Conservation (phyloP, 53 echinoderm and acorn worm genomes). For the Stichopus horrens region DNA sequence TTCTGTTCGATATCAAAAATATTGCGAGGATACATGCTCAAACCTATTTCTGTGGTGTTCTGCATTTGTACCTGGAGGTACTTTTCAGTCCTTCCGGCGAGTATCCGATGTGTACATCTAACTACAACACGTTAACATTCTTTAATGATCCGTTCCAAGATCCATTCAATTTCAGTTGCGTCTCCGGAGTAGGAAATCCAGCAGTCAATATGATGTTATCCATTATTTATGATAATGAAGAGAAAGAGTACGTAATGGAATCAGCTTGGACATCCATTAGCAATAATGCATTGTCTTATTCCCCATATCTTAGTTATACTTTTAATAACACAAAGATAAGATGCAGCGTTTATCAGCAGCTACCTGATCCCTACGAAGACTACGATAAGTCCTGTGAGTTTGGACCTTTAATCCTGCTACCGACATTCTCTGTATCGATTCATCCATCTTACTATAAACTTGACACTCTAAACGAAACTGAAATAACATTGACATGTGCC, state of each 20-base stretch:
- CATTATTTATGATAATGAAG: not conserved
- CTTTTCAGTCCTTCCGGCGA: not conserved
- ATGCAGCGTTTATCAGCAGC: not conserved
- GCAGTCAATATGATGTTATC: not conserved
- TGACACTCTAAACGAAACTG: not conserved
- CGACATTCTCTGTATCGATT: constrained; percentile 4
- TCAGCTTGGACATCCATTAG: no score
- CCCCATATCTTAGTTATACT: not conserved
- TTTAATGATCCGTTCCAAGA: not conserved
- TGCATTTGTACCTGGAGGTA: not conserved
- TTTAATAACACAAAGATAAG: not conserved
- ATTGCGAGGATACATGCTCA: no score
- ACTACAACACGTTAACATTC: not conserved
- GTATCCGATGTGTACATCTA: not conserved
- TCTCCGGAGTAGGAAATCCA: not conserved
- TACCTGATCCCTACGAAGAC: not conserved
- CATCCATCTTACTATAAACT: not conserved
- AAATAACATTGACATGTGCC: not conserved
- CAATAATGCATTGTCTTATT: not conserved
- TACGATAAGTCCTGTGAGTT: not conserved
- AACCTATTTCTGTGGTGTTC: no score
- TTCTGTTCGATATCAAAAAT: no score
- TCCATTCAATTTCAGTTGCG: not conserved
- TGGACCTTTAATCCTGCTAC: not conserved
- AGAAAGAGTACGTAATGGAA: not conserved